These are phyloP conservation scores for Anthrax anthrax DNA, from an alignment of 2,888 invertebrate species.

Conservation along the genomic window DNA sequence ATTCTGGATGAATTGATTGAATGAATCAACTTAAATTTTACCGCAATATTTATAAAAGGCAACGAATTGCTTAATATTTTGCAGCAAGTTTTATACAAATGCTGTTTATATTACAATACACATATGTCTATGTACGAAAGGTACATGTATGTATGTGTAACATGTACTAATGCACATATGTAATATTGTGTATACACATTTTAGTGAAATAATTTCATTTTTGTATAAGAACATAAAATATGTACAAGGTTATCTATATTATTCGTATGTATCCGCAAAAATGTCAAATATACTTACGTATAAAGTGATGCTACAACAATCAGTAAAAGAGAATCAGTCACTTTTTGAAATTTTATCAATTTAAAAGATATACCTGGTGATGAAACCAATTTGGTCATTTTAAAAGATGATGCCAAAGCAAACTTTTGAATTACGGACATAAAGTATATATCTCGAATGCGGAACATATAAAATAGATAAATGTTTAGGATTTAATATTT, in stretches of 20 bases:
- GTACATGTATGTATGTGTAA: too few species aligned
- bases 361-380: neutral
- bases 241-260: too few species aligned
- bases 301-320: too few species aligned
- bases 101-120: too few species aligned
- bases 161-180: too few species aligned
- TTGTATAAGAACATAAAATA: too few species aligned
- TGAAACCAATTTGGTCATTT: conserved; percentile 2
- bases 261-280: too few species aligned
- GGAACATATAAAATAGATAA: conserved; percentile 3
- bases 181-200: too few species aligned
- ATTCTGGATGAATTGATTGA: neutral
- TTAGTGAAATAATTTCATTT: too few species aligned
- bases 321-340: neutral
- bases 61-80: neutral
- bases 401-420: conserved; percentile 7
- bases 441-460: neutral
- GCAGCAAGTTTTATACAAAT: too few species aligned
- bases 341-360: neutral
- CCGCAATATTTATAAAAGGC: neutral
- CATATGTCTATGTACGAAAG: too few species aligned
- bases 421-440: conserved; percentile 2
- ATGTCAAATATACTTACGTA: too few species aligned
- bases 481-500: conserved; percentile 1
- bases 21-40: neutral